Conservation (phyloP, 2,797 vertebrate genomes). For the Chiloscyllium punctatum region DNA sequence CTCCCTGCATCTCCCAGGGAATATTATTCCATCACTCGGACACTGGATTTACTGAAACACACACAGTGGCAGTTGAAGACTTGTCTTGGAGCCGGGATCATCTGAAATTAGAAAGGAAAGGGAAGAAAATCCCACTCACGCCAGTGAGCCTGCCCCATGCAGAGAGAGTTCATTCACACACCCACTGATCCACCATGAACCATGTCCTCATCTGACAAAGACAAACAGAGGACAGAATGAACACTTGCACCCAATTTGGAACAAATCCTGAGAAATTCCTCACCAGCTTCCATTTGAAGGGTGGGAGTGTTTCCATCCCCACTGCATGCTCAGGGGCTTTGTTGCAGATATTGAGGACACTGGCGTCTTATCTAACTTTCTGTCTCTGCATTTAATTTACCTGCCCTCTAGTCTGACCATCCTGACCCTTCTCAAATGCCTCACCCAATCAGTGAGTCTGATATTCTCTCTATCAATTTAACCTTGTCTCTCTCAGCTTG, state of each 20-base stretch:
- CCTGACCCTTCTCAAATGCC: not conserved
- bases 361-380: not conserved
- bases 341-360: not conserved
- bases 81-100: not conserved
- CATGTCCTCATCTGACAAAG: too few relatives aligned
- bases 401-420: not conserved
- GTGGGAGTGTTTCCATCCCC: too few relatives aligned
- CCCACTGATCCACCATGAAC: not conserved
- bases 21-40: not conserved
- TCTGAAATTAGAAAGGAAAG: not conserved
- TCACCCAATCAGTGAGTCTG: not conserved
- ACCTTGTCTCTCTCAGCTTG: not conserved
- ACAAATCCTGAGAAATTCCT: not conserved
- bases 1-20: not conserved
- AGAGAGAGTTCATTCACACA: not conserved
- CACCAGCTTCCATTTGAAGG: not conserved
- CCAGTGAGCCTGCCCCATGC: not conserved
- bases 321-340: too few relatives aligned
- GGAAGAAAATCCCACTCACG: not conserved
- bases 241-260: not conserved
- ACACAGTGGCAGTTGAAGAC: not conserved
- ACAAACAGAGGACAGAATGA: too few relatives aligned
- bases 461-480: not conserved
- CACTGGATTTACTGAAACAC: not conserved
- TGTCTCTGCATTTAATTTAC: not conserved